A percentile compares a stretch with the other conserved stretches of the same genome.
Conservation (phyloP, 2,888 invertebrate species). For the Halictus quadricinctus region DNA sequence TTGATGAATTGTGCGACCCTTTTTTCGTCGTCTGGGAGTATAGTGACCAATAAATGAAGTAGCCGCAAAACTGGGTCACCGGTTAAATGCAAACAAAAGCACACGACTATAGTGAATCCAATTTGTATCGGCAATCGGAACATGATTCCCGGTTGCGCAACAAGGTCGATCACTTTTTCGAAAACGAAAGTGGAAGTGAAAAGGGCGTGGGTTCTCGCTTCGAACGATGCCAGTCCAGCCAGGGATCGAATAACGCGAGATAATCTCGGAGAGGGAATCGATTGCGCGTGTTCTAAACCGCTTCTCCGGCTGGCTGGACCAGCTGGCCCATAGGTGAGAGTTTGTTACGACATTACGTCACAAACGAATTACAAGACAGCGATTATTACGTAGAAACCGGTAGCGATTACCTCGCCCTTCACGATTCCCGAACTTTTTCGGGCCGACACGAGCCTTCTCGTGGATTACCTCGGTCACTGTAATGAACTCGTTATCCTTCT, state of each 20-base stretch:
- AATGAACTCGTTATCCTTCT: background rate
- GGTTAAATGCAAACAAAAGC: background rate
- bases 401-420: constrained; percentile 21
- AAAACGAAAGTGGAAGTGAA: constrained; percentile 29
- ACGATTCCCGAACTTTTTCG: constrained; percentile 3
- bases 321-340: constrained; percentile 61
- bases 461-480: background rate
- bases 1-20: background rate
- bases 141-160: constrained; percentile 23
- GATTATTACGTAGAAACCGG: constrained; percentile 20
- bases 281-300: constrained; percentile 29
- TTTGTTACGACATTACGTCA: constrained; percentile 60
- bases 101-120: constrained; percentile 10
- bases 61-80: background rate
- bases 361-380: constrained; percentile 48
- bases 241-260: constrained; percentile 23
- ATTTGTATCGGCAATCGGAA: background rate
- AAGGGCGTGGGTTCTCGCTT: background rate
- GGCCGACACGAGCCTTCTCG: background rate
- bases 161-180: constrained; percentile 44
- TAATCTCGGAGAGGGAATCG: constrained; percentile 29
- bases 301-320: constrained; percentile 43
- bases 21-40: background rate
- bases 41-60: background rate
- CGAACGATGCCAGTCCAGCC: background rate